phyloP scores from a whole-genome alignment of 2,113 vertebrate genomes.

The Hystrix cristata region DNA sequence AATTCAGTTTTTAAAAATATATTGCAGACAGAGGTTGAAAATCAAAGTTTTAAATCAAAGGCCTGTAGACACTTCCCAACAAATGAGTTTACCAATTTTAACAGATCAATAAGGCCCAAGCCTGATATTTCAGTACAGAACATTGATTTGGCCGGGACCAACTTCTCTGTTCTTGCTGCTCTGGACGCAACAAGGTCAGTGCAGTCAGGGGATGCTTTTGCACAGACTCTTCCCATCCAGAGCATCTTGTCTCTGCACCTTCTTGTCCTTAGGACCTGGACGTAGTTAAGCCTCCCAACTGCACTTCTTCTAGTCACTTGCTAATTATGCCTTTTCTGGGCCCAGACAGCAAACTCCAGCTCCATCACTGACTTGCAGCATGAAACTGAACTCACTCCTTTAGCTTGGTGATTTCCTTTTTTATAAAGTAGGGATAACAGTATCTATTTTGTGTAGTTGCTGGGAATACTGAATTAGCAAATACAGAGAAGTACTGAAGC shows the following conservation, averaged over 20 bases:
- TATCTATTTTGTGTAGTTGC: background rate
- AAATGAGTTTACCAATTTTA: background rate
- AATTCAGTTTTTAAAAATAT: background rate
- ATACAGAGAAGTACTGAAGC: background rate
- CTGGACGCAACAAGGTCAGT: no score
- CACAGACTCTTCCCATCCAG: background rate
- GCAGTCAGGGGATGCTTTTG: background rate
- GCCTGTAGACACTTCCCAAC: background rate
- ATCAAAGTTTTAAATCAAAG: background rate
- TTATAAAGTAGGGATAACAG: background rate
- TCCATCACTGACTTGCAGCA: background rate
- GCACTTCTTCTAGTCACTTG: background rate
- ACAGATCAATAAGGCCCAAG: background rate
- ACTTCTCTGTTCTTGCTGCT: background rate
- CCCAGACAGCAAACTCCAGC: background rate
- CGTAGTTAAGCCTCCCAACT: background rate
- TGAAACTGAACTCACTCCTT: background rate
- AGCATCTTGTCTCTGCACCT: background rate
- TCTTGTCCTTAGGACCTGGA: background rate
- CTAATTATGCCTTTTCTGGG: background rate
- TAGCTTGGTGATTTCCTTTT: background rate
- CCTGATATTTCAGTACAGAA: no score
- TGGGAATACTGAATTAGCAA: background rate
- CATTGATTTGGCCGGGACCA: background rate
- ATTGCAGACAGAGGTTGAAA: background rate